Evolutionary conservation across 2,113 vertebrate genomes (phyloP).

Genomic region (Boleophthalmus pectinirostris): DNA sequence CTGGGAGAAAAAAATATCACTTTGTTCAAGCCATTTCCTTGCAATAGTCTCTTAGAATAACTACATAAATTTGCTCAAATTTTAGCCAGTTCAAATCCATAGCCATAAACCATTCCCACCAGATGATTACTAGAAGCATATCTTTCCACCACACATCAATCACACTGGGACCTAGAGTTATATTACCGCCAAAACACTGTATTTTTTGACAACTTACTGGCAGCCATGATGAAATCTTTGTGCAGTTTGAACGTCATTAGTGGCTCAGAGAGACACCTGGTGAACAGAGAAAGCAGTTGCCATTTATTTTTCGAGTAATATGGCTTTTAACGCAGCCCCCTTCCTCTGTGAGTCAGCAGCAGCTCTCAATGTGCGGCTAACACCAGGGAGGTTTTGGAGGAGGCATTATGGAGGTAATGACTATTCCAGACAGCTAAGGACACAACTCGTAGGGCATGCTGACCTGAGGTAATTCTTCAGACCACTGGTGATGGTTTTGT

Average conservation of each 20-base stretch:
- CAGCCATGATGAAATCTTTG: conserved; percentile 97
- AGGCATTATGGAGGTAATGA: conserved; percentile 49
- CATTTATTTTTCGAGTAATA: conserved; percentile 39
- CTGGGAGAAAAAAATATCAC: background rate
- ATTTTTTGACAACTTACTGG: conserved; percentile 86
- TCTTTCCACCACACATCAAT: background rate
- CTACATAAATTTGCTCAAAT: background rate
- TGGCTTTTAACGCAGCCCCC: conserved; percentile 21
- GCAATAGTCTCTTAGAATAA: background rate
- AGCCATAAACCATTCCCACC: background rate
- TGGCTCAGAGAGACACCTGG: conserved; percentile 93
- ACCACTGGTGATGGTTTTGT: conserved; percentile 96
- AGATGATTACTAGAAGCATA: background rate
- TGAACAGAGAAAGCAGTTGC: conserved; percentile 27
- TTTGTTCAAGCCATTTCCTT: background rate
- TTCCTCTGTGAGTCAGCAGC: conserved; percentile 25
- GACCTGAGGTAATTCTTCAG: conserved; percentile 99
- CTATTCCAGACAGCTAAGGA: conserved; percentile 41
- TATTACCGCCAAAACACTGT: background rate
- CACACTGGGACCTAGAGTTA: background rate
- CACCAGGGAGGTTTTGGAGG: conserved; percentile 30
- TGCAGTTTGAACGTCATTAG: conserved; percentile 97
- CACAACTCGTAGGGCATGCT: conserved; percentile 54
- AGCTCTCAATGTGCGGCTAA: conserved; percentile 25
- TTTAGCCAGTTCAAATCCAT: background rate